These are phyloP conservation scores for Pseudochaenichthys georgianus DNA, from an alignment of 2,797 vertebrate species.

Conservation along the genomic window DNA sequence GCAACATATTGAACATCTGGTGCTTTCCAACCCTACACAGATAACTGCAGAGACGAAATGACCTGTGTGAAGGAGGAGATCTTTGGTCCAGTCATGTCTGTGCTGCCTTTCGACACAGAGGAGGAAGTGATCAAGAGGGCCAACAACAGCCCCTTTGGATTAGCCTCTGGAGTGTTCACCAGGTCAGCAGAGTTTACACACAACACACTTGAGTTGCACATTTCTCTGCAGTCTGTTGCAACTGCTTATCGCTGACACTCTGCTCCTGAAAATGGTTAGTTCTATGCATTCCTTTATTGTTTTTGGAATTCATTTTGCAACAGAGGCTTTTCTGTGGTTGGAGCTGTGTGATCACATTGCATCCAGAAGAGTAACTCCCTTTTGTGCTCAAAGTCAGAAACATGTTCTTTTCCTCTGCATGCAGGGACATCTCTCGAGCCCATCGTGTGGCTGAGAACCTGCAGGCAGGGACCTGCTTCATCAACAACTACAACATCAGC, in stretches of 20 bases:
- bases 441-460: slow-evolving; percentile 92
- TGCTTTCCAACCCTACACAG: slow-evolving; percentile 70
- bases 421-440: slow-evolving; percentile 93
- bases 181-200: slow-evolving; percentile 81
- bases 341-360: neutral
- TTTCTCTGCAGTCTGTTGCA: slow-evolving; percentile 8
- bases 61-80: slow-evolving; percentile 97
- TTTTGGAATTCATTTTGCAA: neutral
- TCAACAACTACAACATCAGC: slow-evolving; percentile 96
- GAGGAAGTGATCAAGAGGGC: slow-evolving; percentile 93
- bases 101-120: slow-evolving; percentile 94
- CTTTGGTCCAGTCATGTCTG: slow-evolving; percentile 97
- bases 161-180: slow-evolving; percentile 97
- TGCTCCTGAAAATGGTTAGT: neutral
- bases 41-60: slow-evolving; percentile 94
- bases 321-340: neutral
- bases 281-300: too few relatives aligned
- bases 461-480: slow-evolving; percentile 95
- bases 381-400: neutral
- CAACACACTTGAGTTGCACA: neutral
- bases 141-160: slow-evolving; percentile 91
- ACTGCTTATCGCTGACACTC: neutral
- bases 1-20: neutral
- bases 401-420: neutral
- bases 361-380: neutral